Base-by-base conservation (phyloP, 2,113 vertebrate genomes). In the Podocnemis expansa region DNA sequence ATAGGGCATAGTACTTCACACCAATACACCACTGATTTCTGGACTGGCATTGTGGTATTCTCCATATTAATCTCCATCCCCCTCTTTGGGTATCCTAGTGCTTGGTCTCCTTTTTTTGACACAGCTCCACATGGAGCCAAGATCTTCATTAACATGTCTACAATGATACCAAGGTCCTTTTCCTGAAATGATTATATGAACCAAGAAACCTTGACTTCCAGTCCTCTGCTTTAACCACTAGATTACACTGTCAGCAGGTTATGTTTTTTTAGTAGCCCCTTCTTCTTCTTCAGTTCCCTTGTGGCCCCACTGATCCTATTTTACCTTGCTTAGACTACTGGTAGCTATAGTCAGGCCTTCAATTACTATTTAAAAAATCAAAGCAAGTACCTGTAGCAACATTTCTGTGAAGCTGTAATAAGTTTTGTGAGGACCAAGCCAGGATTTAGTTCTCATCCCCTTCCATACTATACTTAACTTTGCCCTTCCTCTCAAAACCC, bases 341-440 rank as follows among this genome's bases (percentile, higher is more conserved):
- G 6, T 75, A 1, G 29, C 19, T 9, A 52, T 21, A 5, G 0
- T 47, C 55, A 88, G 54, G 56, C 17, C 10, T 90, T 87, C 60
- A 93, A 87, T 83, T 70, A 22, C 12, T 79, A 81, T 22, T n/a
- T 75, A 38, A 16, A 92, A 73, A 80, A 92, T 1, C 9, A 4
- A 79, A 81, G 27, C 9, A 93, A 31, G 75, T 80, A 63, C 47
- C 93, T 78, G 83, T 43, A 88, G 54, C 9, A 94, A 87, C 47
- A 85, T 56, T 92, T 82, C 70, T 81, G 47, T 45, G 11, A 5
- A 11, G 86, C 13, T 70, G 58, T 93, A 91, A 80, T 8, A 56
- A 84, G 24, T 55, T 43, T n/a, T 29, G 80, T 0, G 21, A 87
- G 43, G 82, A 83, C 34, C 47, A 94, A 89, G 51, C 25, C 91